Conservation (phyloP, 2,888 invertebrate genomes). For the Eupithecia insigniata region DNA sequence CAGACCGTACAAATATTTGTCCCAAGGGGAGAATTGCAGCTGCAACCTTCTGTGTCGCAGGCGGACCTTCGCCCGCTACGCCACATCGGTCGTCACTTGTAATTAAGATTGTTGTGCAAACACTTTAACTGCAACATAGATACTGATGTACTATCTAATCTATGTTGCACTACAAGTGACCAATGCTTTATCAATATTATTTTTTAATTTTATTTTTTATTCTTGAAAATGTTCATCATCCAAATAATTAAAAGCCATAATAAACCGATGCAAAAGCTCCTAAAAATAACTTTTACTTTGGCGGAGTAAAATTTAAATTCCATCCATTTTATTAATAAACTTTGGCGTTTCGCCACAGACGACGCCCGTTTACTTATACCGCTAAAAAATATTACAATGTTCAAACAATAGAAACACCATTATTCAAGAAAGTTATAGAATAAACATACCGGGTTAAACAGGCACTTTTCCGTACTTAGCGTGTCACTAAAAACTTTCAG, state of each 20-base stretch:
- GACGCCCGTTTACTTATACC: conserved; percentile 49
- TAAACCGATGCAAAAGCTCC: conserved; percentile 33
- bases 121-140: too few relatives aligned
- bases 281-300: conserved; percentile 62
- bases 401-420: conserved; percentile 35
- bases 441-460: conserved; percentile 56
- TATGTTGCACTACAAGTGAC: background rate
- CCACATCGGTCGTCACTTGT: too few relatives aligned
- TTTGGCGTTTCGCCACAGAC: conserved; percentile 73
- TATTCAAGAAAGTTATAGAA: conserved; percentile 40
- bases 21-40: too few relatives aligned
- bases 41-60: too few relatives aligned
- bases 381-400: conserved; percentile 47
- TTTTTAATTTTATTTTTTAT: background rate
- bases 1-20: too few relatives aligned
- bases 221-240: background rate
- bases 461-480: conserved; percentile 58
- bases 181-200: background rate
- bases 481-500: conserved; percentile 67
- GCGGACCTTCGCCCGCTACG: too few relatives aligned
- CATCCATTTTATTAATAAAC: conserved; percentile 72
- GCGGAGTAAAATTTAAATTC: conserved; percentile 69
- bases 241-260: conserved; percentile 18
- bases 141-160: too few relatives aligned
- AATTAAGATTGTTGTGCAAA: too few relatives aligned